Conservation (phyloP, 2,797 vertebrate species). For the Crenichthys baileyi region DNA sequence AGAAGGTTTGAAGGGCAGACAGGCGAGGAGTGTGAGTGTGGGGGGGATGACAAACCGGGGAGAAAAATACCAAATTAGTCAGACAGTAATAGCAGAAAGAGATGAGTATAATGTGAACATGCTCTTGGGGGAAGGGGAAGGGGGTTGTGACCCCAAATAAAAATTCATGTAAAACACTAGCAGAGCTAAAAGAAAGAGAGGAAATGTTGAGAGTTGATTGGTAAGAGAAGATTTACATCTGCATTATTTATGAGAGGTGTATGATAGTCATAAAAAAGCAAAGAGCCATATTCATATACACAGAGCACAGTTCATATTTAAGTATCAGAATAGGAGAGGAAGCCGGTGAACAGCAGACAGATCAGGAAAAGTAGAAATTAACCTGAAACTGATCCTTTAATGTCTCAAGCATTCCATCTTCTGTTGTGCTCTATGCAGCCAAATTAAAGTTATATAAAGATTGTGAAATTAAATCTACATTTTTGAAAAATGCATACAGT, state of each 20-base stretch:
- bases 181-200: slow-evolving; percentile 41
- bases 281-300: slow-evolving; percentile 18
- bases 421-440: slow-evolving; percentile 22
- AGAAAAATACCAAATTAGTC: slow-evolving; percentile 73
- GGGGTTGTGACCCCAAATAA: slow-evolving; percentile 54
- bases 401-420: slow-evolving; percentile 38
- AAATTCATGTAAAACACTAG: slow-evolving; percentile 55
- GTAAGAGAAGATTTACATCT: slow-evolving; percentile 42
- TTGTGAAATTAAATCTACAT: neutral
- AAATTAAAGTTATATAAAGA: slow-evolving; percentile 21
- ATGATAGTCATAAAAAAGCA: slow-evolving; percentile 14
- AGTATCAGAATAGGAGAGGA: slow-evolving; percentile 6
- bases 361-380: slow-evolving; percentile 50
- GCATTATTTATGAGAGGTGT: slow-evolving; percentile 56
- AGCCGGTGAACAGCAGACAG: neutral
- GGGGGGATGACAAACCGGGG: slow-evolving; percentile 50
- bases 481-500: neutral
- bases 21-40: slow-evolving; percentile 26
- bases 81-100: slow-evolving; percentile 67
- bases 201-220: slow-evolving; percentile 23
- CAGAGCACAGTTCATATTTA: too few species aligned
- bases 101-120: slow-evolving; percentile 58
- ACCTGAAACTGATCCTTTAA: slow-evolving; percentile 64
- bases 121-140: slow-evolving; percentile 15
- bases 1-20: slow-evolving; percentile 87